A percentile compares a stretch with the other conserved stretches of the same genome.
phyloP scores from a whole-genome alignment of 1,140 invertebrate genomes.

The Calliopsis andreniformis region DNA sequence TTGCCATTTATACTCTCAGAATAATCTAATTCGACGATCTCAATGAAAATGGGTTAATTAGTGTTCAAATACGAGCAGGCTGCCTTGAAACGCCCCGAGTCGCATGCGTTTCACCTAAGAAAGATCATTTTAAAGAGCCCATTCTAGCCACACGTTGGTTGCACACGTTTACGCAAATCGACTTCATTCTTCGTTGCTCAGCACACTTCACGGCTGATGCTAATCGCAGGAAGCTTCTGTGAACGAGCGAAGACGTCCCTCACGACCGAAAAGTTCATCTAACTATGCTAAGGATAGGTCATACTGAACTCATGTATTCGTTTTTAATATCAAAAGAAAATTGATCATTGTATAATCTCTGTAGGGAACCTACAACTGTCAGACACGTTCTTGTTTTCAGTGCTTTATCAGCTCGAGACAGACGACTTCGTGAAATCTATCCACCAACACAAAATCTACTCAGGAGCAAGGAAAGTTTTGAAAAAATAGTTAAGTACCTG shows the following conservation, averaged over 20 bases:
- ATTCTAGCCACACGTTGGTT: neutral
- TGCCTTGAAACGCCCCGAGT: neutral
- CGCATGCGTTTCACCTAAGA: neutral
- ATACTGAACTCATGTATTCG: too few species aligned
- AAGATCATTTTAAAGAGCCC: neutral
- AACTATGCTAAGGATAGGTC: too few species aligned
- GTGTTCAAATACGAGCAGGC: neutral
- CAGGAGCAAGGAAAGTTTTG: too few species aligned
- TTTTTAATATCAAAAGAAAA: too few species aligned
- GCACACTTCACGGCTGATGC: conserved; percentile 37
- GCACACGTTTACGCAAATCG: neutral
- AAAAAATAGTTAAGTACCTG: too few species aligned
- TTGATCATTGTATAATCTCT: too few species aligned
- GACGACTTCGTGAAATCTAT: too few species aligned
- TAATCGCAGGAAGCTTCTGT: conserved; percentile 45
- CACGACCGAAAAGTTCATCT: neutral
- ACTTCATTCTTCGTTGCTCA: conserved; percentile 10
- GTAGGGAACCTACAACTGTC: too few species aligned
- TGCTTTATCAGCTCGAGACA: too few species aligned
- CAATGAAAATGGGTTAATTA: conserved; percentile 54
- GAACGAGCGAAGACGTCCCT: conserved; percentile 1
- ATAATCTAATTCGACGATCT: conserved; percentile 26
- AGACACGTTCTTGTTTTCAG: too few species aligned
- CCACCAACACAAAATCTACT: too few species aligned
- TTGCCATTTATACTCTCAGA: neutral